These are phyloP conservation scores for Apeira syringaria DNA, from an alignment of 2,888 invertebrate genomes.

Conservation along the genomic window DNA sequence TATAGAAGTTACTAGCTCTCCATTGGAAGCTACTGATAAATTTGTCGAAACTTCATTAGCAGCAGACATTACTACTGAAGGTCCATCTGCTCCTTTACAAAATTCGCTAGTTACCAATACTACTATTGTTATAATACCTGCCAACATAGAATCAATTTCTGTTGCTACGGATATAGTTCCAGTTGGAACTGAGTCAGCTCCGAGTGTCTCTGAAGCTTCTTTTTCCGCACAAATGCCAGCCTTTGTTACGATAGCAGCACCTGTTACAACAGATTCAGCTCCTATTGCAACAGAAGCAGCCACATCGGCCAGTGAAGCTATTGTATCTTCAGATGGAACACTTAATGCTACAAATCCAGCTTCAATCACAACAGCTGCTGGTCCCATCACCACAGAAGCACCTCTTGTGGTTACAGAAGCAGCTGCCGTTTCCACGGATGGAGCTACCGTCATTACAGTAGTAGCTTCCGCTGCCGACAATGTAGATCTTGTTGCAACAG, in stretches of 20 bases:
- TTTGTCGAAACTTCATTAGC: neutral
- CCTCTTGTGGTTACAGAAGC: slow-evolving; percentile 7
- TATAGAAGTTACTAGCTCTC: neutral
- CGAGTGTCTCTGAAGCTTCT: neutral
- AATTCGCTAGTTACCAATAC: slow-evolving; percentile 1
- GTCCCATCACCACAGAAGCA: slow-evolving; percentile 1
- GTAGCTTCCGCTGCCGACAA: slow-evolving; percentile 5
- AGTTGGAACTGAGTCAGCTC: slow-evolving; percentile 1
- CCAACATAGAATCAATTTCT: slow-evolving; percentile 2
- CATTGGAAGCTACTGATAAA: slow-evolving; percentile 6
- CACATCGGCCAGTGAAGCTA: slow-evolving; percentile 1
- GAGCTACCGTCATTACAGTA: slow-evolving; percentile 1
- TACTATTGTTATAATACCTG: neutral
- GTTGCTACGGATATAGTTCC: slow-evolving; percentile 6
- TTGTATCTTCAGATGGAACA: slow-evolving; percentile 3
- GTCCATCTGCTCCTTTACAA: slow-evolving; percentile 1
- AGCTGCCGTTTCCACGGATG: slow-evolving; percentile 4
- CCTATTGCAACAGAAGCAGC: slow-evolving; percentile 8
- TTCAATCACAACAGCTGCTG: slow-evolving; percentile 2
- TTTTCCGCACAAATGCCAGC: slow-evolving; percentile 1
- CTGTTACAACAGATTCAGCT: slow-evolving; percentile 3
- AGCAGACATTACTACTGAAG: neutral
- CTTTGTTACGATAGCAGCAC: slow-evolving; percentile 6
- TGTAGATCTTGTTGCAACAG: neutral
- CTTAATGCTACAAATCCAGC: slow-evolving; percentile 1